Base-by-base conservation (phyloP, 2,113 vertebrate genomes). In the Stercorarius parasiticus region DNA sequence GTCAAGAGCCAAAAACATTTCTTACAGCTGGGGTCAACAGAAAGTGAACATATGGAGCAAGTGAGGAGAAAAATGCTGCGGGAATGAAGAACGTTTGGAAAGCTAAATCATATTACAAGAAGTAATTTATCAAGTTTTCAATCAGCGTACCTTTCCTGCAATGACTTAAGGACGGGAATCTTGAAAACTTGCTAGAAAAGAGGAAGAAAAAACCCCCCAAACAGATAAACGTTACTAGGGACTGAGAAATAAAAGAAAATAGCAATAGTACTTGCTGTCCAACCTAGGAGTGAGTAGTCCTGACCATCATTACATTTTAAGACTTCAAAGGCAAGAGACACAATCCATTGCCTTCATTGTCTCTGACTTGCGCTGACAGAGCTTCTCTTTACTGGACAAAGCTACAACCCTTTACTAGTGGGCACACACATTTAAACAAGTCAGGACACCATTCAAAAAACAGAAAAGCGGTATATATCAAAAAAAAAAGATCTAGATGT, bases 31-130 rank as follows among this genome's bases (percentile, higher is more conserved):
- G 38, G 82, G 50, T 38, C 91, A 72, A 84, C 69, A 95, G 83
- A 71, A 92, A 95, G 47, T 72, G 91, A 96, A 82, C 94, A 97
- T 95, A 95, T 77, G 94, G 95, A 95, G 18, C 30, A 82, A 89
- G 77, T 11, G 58, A 94, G 50, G 56, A 85, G 65, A 93, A 91
- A 76, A 87, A 82, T 13, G 15, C 73, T 58, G 43, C 66, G 85
- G 66, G 70, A 89, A 82, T 50, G 65, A 95, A 91, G 74, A 95
- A 61, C 82, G 70, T 73, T 95, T 13, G 8, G 88, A 43, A 96
- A 96, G 94, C 53, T 91, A 84, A 92, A 87, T 93, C 70, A 6
- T 72, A 89, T 94, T 62, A 93, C n/a, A 71, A 82, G 88, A 10
- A 77, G 81, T 62, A 95, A 91, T 95, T 80, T 50, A 95, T 95